phyloP scores from a whole-genome alignment of 2,888 invertebrate genomes.

The Leptinotarsa rubiginosa region DNA sequence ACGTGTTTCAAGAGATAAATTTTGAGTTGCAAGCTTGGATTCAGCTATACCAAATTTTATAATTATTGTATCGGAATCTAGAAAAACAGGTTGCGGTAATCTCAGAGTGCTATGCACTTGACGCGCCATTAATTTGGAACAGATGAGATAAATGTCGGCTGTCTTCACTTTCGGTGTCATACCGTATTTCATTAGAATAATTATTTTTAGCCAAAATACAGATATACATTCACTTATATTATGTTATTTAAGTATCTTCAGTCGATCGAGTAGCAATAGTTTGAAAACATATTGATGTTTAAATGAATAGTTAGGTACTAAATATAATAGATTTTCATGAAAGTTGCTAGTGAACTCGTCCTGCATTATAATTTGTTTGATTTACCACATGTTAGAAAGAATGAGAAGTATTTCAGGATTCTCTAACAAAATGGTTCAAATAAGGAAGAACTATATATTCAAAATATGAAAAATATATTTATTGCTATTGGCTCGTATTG shows the following conservation, averaged over 20 bases:
- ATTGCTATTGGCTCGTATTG: no score
- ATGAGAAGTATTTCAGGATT: no score
- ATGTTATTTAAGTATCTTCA: no score
- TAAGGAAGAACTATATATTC: no score
- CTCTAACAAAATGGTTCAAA: no score
- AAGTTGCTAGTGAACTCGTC: no score
- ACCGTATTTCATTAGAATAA: background rate
- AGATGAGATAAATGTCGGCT: constrained; percentile 53
- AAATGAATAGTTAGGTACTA: no score
- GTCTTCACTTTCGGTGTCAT: constrained; percentile 49
- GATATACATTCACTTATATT: background rate
- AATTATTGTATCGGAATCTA: constrained; percentile 65
- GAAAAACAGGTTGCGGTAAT: constrained; percentile 62
- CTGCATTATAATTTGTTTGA: no score
- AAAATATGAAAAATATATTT: no score
- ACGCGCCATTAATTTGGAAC: constrained; percentile 61
- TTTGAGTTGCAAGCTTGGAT: constrained; percentile 57
- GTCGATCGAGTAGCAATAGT: background rate
- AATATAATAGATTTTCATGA: no score
- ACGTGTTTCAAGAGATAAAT: constrained; percentile 57
- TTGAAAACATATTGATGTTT: background rate
- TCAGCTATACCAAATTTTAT: constrained; percentile 63
- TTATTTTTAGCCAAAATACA: background rate
- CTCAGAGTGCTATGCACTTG: constrained; percentile 57
- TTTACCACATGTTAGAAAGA: no score